Conservation (phyloP, 2,113 vertebrate genomes). For the Takifugu flavidus region DNA sequence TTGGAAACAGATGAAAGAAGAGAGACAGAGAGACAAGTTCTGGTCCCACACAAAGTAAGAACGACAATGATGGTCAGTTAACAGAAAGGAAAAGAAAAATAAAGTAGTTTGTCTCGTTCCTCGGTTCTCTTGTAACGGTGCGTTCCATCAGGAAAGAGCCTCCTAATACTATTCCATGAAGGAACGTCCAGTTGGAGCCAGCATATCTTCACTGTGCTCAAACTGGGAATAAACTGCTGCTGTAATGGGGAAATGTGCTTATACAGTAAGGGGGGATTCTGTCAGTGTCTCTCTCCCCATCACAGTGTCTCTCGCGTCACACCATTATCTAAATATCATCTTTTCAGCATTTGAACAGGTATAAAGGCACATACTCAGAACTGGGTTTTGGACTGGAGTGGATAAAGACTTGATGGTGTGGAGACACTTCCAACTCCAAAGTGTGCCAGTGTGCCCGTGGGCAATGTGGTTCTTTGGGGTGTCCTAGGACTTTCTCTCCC, state of each 20-base stretch:
- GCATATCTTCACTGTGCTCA: slow-evolving; percentile 28
- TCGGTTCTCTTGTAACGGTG: slow-evolving; percentile 11
- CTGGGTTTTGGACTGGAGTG: slow-evolving; percentile 81
- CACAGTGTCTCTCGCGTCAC: slow-evolving; percentile 29
- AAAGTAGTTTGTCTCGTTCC: slow-evolving; percentile 31
- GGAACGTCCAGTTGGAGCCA: slow-evolving; percentile 21
- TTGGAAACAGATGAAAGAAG: not conserved
- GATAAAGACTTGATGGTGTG: slow-evolving; percentile 19
- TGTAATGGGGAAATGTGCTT: slow-evolving; percentile 55
- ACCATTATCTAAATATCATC: slow-evolving; percentile 6
- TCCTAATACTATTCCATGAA: slow-evolving; percentile 32
- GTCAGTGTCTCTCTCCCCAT: slow-evolving; percentile 13
- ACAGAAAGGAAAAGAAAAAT: slow-evolving; percentile 14
- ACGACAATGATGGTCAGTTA: slow-evolving; percentile 15
- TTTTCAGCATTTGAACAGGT: slow-evolving; percentile 73
- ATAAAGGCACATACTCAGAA: slow-evolving; percentile 98
- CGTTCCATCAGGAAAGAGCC: slow-evolving; percentile 29
- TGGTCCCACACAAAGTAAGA: slow-evolving; percentile 57
- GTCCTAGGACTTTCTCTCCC: slow-evolving; percentile 23
- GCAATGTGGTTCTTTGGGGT: slow-evolving; percentile 51
- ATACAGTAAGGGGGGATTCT: slow-evolving; percentile 36
- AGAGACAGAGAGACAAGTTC: not conserved
- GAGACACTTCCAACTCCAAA: slow-evolving; percentile 32
- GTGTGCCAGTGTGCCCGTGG: slow-evolving; percentile 32
- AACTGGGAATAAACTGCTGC: slow-evolving; percentile 13